Base-by-base conservation (phyloP, 2,113 vertebrate species). In the Coryphaenoides rupestris region DNA sequence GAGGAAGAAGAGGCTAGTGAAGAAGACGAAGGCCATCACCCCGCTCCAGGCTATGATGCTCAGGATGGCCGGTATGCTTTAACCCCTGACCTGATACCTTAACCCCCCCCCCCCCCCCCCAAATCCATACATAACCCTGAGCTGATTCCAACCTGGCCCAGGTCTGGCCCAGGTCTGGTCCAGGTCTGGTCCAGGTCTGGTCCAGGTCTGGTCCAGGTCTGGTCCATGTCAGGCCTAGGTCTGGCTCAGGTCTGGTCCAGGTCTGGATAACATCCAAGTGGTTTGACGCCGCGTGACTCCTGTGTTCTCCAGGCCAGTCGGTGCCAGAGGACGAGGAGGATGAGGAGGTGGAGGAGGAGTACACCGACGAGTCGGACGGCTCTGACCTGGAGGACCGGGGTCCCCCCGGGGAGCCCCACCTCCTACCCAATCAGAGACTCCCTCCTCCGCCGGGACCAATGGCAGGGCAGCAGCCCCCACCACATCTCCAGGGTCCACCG, bases 11-110 rank as follows among this genome's bases (percentile, higher is more conserved):
- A 93, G 93, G 67, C 70, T 91, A n/a, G 93, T 94, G 72, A 99
- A 98, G 86, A 95, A 93, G 73, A 93, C 92, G 60, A 98, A 98
- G 79, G 95, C 94, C 26, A 92, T 99, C 62, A 98, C 96, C 5
- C 96, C 96, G 0, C 92, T 99, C 59, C 97, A 99, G 85, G 96
- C 96, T 28, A 99, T 98, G 96, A 99, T 99, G 96, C 89, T 98
- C 23, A 91, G 95, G 79, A 99, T 99, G 96, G 97, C 96, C 82
- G 87, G 86, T 88, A 73, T 21, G 21, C 13, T 50, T 50, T 2
- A 50, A 50, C 47, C 33, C 33, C 13, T 40, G 33, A 40, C 33
- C 33, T 45, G 40, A 13, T 45, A 6, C 40, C 40, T n/a, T n/a
- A n/a, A 45, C 5, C 40, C 13, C 13, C 40, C 40, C 40, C 13